Percentiles rank a stretch among this genome's conserved stretches.
Conservation (phyloP, 2,888 invertebrate genomes). For the Tachystola acroxantha region DNA sequence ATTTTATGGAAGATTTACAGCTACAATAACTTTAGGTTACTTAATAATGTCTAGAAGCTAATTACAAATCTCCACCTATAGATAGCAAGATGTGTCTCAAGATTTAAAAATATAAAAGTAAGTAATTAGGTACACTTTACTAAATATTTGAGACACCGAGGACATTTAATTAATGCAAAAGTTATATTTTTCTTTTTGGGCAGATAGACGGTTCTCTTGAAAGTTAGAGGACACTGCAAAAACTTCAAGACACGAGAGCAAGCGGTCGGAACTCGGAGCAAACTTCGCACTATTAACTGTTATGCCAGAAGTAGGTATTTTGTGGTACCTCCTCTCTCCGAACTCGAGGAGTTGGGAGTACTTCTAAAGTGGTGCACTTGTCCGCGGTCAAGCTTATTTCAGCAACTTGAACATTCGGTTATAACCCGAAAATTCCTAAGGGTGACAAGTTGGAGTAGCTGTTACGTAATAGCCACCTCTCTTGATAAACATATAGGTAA, state of each 20-base stretch:
- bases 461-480: no score
- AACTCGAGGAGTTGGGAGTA: neutral
- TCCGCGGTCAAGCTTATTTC: neutral
- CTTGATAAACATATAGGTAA: no score
- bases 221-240: neutral
- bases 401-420: neutral
- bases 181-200: neutral
- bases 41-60: no score
- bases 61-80: no score
- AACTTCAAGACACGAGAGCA: neutral
- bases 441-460: no score
- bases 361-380: neutral
- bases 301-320: neutral
- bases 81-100: no score
- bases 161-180: neutral
- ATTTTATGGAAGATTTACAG: no score
- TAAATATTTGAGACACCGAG: neutral
- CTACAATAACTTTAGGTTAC: no score
- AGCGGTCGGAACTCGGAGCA: neutral
- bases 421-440: no score
- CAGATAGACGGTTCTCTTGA: neutral
- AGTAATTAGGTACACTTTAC: neutral
- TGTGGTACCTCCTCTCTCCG: neutral
- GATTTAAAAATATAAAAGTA: no score
- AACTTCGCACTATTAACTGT: neutral